These are phyloP conservation scores for Strigamia maritima DNA, from an alignment of 2,888 invertebrate species.

Conservation along the genomic window DNA sequence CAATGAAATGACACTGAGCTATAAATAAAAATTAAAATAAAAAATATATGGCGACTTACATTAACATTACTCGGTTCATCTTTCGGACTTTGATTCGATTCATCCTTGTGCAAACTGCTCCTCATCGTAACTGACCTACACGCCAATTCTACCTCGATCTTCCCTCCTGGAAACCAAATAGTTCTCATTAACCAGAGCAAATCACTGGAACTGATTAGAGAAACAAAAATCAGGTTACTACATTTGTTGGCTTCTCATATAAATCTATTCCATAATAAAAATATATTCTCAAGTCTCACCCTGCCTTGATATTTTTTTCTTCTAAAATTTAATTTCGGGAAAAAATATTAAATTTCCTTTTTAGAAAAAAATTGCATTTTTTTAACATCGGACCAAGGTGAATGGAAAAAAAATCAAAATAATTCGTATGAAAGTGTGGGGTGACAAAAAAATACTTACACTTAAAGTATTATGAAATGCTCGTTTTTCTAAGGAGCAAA, in stretches of 20 bases:
- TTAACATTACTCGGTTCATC: neutral
- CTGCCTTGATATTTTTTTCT: neutral
- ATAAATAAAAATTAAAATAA: neutral
- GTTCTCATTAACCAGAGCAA: slow-evolving; percentile 8
- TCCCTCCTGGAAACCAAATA: slow-evolving; percentile 23
- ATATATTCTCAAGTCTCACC: neutral
- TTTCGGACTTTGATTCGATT: slow-evolving; percentile 12
- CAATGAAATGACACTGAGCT: neutral
- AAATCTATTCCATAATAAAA: neutral
- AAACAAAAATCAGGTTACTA: slow-evolving; percentile 20
- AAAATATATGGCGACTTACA: neutral
- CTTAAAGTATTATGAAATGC: slow-evolving; percentile 10
- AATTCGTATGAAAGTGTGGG: neutral
- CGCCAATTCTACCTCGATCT: slow-evolving; percentile 14
- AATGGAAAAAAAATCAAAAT: neutral
- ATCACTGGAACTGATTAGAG: slow-evolving; percentile 25
- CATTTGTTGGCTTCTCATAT: neutral
- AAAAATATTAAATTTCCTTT: neutral
- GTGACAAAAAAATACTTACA: neutral
- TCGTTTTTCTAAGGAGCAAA: neutral
- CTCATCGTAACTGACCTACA: slow-evolving; percentile 1
- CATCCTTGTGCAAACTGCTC: neutral
- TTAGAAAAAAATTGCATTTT: neutral
- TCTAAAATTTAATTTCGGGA: neutral
- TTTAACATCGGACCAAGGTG: neutral